Percentiles rank a stretch among this genome's conserved stretches.
Evolutionary conservation across 2,888 invertebrate genomes (phyloP).

Genomic region (Cheilosia grossa): DNA sequence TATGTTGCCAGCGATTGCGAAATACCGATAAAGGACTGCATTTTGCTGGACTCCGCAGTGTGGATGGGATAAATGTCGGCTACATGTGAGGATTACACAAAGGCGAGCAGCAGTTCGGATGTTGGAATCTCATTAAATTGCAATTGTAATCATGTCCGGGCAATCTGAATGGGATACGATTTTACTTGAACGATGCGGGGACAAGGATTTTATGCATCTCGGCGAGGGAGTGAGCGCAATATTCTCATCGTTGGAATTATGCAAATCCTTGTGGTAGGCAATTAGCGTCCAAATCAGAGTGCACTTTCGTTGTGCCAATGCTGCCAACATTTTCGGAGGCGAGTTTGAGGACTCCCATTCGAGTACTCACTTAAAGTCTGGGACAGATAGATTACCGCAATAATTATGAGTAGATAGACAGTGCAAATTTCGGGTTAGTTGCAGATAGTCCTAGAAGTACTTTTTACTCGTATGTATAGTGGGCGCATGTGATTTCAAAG

Average conservation of each 20-base stretch:
- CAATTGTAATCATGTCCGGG: constrained; percentile 66
- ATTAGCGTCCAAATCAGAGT: constrained; percentile 57
- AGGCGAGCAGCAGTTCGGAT: constrained; percentile 28
- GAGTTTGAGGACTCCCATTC: constrained; percentile 21
- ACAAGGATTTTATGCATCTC: constrained; percentile 36
- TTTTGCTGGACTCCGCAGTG: constrained; percentile 43
- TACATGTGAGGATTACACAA: constrained; percentile 66
- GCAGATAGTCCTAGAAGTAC: constrained; percentile 9
- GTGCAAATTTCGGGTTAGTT: constrained; percentile 28
- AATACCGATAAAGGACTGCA: constrained; percentile 71
- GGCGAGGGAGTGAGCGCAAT: constrained; percentile 5
- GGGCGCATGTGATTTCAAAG: not conserved
- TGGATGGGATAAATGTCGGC: constrained; percentile 51
- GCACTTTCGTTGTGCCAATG: constrained; percentile 9
- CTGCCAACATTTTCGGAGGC: constrained; percentile 31
- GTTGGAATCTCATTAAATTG: constrained; percentile 72
- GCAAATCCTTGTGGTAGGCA: constrained; percentile 69
- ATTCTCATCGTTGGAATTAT: constrained; percentile 67
- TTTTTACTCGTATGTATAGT: not conserved
- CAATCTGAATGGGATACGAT: constrained; percentile 53
- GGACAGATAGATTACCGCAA: constrained; percentile 34
- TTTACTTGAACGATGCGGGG: constrained; percentile 18
- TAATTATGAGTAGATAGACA: constrained; percentile 2
- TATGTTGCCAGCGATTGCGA: constrained; percentile 73
- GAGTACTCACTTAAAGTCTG: constrained; percentile 7